phyloP scores from a whole-genome alignment of 1,140 invertebrate genomes.

The Atta cephalotes region DNA sequence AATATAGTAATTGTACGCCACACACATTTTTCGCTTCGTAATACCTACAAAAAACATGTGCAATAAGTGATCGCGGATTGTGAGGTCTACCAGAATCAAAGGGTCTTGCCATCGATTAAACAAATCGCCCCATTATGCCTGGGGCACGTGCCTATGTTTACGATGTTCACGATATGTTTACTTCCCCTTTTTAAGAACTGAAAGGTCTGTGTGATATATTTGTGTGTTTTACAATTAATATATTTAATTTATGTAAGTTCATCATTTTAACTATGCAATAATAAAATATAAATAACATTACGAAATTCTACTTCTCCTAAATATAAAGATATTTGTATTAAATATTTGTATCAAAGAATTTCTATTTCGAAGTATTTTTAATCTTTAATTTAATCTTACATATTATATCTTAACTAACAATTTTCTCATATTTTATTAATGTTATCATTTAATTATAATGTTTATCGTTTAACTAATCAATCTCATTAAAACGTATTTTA shows the following conservation, averaged over 20 bases:
- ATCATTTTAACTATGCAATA: background rate
- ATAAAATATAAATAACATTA: background rate
- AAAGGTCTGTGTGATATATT: slow-evolving; percentile 27
- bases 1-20: background rate
- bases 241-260: background rate
- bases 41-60: slow-evolving; percentile 36
- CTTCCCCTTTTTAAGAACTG: slow-evolving; percentile 20
- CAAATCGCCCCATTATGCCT: slow-evolving; percentile 73
- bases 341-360: background rate
- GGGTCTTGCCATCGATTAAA: slow-evolving; percentile 79
- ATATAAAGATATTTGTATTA: background rate
- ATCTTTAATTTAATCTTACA: background rate
- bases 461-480: background rate
- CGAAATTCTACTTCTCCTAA: background rate
- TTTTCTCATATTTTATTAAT: background rate
- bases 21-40: background rate
- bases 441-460: no score
- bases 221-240: slow-evolving; percentile 3
- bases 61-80: slow-evolving; percentile 52
- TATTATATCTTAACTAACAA: background rate
- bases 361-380: background rate
- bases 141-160: slow-evolving; percentile 51
- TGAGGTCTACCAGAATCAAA: slow-evolving; percentile 72
- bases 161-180: slow-evolving; percentile 47
- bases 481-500: background rate